Evolutionary conservation across 2,797 vertebrate species (phyloP).

Genomic region (Esox masquinongy): DNA sequence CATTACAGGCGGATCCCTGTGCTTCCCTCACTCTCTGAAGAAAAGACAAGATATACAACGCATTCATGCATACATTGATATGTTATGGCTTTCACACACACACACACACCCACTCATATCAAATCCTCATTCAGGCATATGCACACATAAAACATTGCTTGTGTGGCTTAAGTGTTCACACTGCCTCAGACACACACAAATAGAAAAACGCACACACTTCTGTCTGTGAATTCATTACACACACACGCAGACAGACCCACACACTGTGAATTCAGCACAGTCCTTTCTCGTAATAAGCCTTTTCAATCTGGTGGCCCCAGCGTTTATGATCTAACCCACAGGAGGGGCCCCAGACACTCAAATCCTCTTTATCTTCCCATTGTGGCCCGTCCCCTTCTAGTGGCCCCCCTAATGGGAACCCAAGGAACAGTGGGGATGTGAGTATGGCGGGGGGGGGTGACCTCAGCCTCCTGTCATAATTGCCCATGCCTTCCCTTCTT

Average conservation of each 20-base stretch:
- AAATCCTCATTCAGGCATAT: not conserved
- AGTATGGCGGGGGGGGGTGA: slow-evolving; percentile 1
- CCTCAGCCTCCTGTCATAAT: slow-evolving; percentile 52
- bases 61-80: not conserved
- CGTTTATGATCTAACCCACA: slow-evolving; percentile 24
- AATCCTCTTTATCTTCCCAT: slow-evolving; percentile 42
- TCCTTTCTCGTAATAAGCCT: slow-evolving; percentile 22
- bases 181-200: slow-evolving; percentile 12
- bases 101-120: slow-evolving; percentile 10
- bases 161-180: too few relatives aligned
- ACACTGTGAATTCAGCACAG: slow-evolving; percentile 30
- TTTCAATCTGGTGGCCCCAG: not conserved
- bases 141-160: slow-evolving; percentile 3
- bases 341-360: slow-evolving; percentile 7
- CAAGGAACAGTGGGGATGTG: slow-evolving; percentile 13
- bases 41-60: not conserved
- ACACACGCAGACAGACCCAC: slow-evolving; percentile 4
- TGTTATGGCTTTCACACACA: not conserved
- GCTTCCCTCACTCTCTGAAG: slow-evolving; percentile 31
- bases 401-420: slow-evolving; percentile 45
- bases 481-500: slow-evolving; percentile 49
- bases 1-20: slow-evolving; percentile 29
- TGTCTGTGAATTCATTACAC: slow-evolving; percentile 28
- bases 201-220: slow-evolving; percentile 7
- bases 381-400: slow-evolving; percentile 47